Base-by-base conservation (phyloP, 2,888 invertebrate species). In the Criorhina ranunculi region DNA sequence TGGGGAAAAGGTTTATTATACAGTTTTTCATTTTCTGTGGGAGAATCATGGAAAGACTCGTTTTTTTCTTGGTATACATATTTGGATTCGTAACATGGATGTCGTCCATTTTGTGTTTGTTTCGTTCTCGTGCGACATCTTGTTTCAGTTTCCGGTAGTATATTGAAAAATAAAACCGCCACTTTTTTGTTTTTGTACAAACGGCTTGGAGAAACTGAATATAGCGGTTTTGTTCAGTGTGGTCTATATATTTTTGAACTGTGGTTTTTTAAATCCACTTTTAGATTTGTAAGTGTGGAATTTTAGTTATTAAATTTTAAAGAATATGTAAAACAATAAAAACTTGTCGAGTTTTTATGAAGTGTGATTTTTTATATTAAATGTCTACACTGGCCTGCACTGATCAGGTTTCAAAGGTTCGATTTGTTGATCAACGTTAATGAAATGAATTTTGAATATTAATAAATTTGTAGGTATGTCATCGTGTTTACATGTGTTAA, bases 91-190 rank as follows among this genome's bases (percentile, higher is more conserved):
- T 15, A 46, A 17, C 11, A 33, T 46, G 4, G 35, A 5, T 19
- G 33, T 17, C 53, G 33, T 29, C 55, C 73, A 75, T 75, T 75
- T 76, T 76, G 66, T 66, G 75, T 57, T 55, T 15, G 75, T 49
- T 55, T 15, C 24, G 7, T 33, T 55, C 8, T 29, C 19, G 33
- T 46, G 24, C 51, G 51, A 75, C 55, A 75, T 64, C n/a, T 55
- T 75, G 64, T 55, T 64, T 64, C 33, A 37, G 44, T 55, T 62
- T 75, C 64, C 73, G 73, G 62, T 17, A 40, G 19, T 49, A 12
- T 6, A 5, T 6, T 44, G 5, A 6, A 6, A 4, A 24, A 24
- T 19, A 51, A 51, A 64, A 53, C 40, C 31, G 51, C 15, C 53
- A 31, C n/a, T 29, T 51, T 17, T 60, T 37, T 19, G 24, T 24